phyloP scores from a whole-genome alignment of 92 coral and sea anemone species.

The Plumapathes pennacea region DNA sequence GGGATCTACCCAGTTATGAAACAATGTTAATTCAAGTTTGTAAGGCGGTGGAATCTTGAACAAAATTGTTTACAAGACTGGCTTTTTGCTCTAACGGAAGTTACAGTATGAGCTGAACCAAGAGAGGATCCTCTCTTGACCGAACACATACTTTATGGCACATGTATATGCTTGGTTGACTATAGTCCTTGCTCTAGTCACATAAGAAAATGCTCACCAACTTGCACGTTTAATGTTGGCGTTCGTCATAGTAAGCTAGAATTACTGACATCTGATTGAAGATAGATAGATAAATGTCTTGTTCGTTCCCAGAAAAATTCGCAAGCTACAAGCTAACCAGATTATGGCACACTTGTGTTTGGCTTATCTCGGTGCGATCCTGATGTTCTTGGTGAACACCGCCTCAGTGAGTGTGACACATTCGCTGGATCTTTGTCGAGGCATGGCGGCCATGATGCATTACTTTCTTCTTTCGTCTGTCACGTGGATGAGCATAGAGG shows the following conservation, averaged over 20 bases:
- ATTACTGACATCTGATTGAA: background rate
- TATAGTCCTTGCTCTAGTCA: too few species aligned
- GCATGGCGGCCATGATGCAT: conserved; percentile 68
- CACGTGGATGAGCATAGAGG: conserved; percentile 91
- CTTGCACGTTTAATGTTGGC: too few species aligned
- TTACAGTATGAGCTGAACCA: too few species aligned
- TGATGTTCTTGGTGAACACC: conserved; percentile 72
- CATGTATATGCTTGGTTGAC: too few species aligned
- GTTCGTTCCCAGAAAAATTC: conserved; percentile 59
- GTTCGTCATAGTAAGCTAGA: background rate
- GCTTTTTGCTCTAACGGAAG: background rate
- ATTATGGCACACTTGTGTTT: conserved; percentile 75
- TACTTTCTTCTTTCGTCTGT: conserved; percentile 83
- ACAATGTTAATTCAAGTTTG: too few species aligned
- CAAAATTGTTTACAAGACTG: background rate
- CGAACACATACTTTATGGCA: too few species aligned
- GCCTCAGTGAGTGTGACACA: conserved; percentile 40
- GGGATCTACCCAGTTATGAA: too few species aligned
- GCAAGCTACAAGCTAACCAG: conserved; percentile 83
- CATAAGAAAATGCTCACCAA: background rate
- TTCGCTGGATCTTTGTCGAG: conserved; percentile 57
- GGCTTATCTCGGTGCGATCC: conserved; percentile 67
- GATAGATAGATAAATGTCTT: background rate
- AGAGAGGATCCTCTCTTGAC: too few species aligned
- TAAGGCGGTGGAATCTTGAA: too few species aligned